Base-by-base conservation (phyloP, 30 jellyfish, hydroid and myxozoan species). In the Chrysaora quinquecirrha region DNA sequence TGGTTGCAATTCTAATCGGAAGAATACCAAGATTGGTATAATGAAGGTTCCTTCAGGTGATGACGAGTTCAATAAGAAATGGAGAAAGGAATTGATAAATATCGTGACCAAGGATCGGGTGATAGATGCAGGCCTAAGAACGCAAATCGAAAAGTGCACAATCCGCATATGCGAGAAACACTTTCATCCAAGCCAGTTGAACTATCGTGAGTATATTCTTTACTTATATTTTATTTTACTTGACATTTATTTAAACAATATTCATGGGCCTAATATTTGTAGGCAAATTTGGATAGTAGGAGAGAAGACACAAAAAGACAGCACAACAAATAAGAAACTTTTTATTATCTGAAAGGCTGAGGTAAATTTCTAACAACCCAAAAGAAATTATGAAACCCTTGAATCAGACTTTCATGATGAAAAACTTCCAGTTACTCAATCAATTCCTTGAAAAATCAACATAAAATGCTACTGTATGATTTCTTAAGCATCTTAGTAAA, bases 31-130 rank as follows among this genome's bases (percentile, higher is more conserved):
- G 28, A 68, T 71, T 62, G 71, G 83, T 12, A 79, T 79, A 30
- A 25, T 88, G 76, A 63, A 80, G 27, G 65, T 80, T 33, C 97
- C 97, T 23, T 33, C 82, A 3, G 89, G 89, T 30, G 95, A 88
- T 71, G 90, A 73, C 54, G 85, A 73, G 20, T 81, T 16, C 69
- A 62, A 43, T 46, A 79, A 30, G 54, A 30, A 6, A 46, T 88
- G 96, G 95, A 78, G 97, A 69, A 52, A 80, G 38, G 20, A 87
- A 56, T 20, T 87, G 31, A 34, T 76, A 3, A 49, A 77, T 29
- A 34, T 78, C n/a, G 74, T 87, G 25, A 87, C 95, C 34, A 79
- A 29, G 47, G 96, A 87, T 33, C 65, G 88, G 21, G 93, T 77
- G 67, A 78, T 67, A 19, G 93, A 85, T 77, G 66, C 24, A 1